Evolutionary conservation across 1,140 invertebrate genomes (phyloP), one percentile per base, ranked within the genome.

Genomic region (Philopotamus ludificatus): DNA sequence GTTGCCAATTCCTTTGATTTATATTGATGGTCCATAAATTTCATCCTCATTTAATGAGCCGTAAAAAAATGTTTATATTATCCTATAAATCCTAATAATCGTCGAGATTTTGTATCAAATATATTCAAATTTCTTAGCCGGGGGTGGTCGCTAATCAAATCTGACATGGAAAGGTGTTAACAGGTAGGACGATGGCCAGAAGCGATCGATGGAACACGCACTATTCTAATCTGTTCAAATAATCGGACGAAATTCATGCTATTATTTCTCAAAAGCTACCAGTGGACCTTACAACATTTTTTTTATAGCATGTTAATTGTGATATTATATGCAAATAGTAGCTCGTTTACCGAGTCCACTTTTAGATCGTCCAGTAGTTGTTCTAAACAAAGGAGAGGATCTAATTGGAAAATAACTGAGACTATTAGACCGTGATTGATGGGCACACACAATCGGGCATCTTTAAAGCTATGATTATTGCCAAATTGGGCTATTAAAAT

Each of bases 401-500:
- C 42, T 60, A 60, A 60, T 60, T 60, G 57, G 57, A 60, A 60
- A 60, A 60, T 60, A 49, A 60, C 57, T 20, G 10, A 60, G 41
- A 57, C 21, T 25, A 60, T 47, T 47, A 60, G 9, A 26, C 26
- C 34, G 22, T 63, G 61, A 63, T 63, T 63, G 61, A 63, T 63
- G 51, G 49, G 51, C 34, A 63, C 51, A 63, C 57, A 47, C 57
- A 34, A 44, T 47, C 7, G 42, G 21, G 25, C 18, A 26, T 41
- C 45, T 65, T 15, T 50, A 59, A 61, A 44, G 41, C 51, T 45
- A 59, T 54, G 61, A 68, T 68, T 68, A 64, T 60, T 68, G 47
- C 34, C 10, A 64, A 68, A 68, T 63, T 64, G 61, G 25, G 39
- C 65, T 47, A 67, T 62, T 66, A 59, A 9, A 51, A 15, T 25